Base-by-base conservation (phyloP, 2,888 invertebrate genomes). In the Allophyes oxyacanthae region DNA sequence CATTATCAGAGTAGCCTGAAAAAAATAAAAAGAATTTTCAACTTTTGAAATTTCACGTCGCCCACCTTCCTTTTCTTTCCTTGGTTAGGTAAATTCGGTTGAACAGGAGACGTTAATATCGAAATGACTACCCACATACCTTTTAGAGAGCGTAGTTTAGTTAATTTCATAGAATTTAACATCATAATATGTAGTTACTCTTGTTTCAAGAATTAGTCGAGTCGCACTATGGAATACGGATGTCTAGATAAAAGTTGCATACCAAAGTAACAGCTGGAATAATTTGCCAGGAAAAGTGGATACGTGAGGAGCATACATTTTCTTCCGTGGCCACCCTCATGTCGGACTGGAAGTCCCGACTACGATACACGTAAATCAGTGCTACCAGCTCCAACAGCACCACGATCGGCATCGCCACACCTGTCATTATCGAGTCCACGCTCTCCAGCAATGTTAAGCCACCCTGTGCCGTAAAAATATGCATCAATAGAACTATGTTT, bases 311-410 rank as follows among this genome's bases (percentile, higher is more conserved):
- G 69, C 94, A 92, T 5, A 81, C 49, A 66, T 85, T 90, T 0
- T 92, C 92, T 55, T 92, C 94, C 9, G 88, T 91, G 20, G 93
- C 86, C 6, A 92, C 26, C 50, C 88, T 81, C 76, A 92, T 78
- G 65, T 93, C 93, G 0, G 93, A 92, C 7, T 85, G 45, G 65
- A 93, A 93, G 73, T 93, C 93, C 36, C 55, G 76, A 50, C 87
- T 81, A 46, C 88, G 82, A 74, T 92, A 92, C 62, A 91, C 82
- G 67, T 83, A 89, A 50, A 93, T 52, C 40, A 93, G 62, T 26
- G 84, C 87, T 11, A 83, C 63, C 38, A 90, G 66, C 75, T 93
- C 90, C 50, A 91, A 52, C 28, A 86, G 58, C 46, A 89, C 84
- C 2, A 92, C 78, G 13, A 86, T 60, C 2, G 87, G 83, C 75